These are phyloP conservation scores for Merodon equestris DNA, from an alignment of 2,888 invertebrate genomes.

Conservation along the genomic window DNA sequence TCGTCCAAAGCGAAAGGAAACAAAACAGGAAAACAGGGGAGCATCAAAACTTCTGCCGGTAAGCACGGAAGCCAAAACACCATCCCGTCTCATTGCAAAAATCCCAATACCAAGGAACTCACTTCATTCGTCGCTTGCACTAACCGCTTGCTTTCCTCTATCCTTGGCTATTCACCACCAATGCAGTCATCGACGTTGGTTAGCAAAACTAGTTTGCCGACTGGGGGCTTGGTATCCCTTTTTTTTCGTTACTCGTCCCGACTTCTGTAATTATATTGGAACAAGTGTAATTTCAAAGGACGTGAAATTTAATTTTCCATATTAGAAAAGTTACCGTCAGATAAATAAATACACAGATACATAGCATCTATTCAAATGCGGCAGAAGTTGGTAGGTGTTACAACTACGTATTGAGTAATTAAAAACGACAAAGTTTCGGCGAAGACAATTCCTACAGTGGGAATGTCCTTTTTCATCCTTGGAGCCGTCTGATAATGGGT, in stretches of 20 bases:
- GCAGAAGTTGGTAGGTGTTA: too few relatives aligned
- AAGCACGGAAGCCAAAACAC: conserved; percentile 7
- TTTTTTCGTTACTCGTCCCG: too few relatives aligned
- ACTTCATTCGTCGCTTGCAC: conserved; percentile 16
- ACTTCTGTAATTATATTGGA: conserved; percentile 46
- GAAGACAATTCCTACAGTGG: too few relatives aligned
- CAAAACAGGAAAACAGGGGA: background rate
- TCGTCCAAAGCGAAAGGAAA: too few relatives aligned
- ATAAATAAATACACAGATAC: background rate
- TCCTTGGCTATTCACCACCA: too few relatives aligned
- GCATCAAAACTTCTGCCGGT: conserved; percentile 1
- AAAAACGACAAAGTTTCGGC: too few relatives aligned
- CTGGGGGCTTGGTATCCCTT: conserved; percentile 18
- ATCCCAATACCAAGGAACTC: conserved; percentile 27
- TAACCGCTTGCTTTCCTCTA: background rate
- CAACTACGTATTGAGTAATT: too few relatives aligned
- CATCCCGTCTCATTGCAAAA: conserved; percentile 12
- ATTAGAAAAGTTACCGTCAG: conserved; percentile 50
- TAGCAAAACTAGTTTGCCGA: conserved; percentile 35
- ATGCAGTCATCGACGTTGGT: conserved; percentile 36
- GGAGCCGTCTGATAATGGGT: too few relatives aligned
- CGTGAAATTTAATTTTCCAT: conserved; percentile 57
- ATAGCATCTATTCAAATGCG: too few relatives aligned
- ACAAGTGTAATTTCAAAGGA: conserved; percentile 42
- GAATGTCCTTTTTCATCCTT: too few relatives aligned